Evolutionary conservation across 2,888 invertebrate species (phyloP).

Genomic region (Drosophila longiperda): DNA sequence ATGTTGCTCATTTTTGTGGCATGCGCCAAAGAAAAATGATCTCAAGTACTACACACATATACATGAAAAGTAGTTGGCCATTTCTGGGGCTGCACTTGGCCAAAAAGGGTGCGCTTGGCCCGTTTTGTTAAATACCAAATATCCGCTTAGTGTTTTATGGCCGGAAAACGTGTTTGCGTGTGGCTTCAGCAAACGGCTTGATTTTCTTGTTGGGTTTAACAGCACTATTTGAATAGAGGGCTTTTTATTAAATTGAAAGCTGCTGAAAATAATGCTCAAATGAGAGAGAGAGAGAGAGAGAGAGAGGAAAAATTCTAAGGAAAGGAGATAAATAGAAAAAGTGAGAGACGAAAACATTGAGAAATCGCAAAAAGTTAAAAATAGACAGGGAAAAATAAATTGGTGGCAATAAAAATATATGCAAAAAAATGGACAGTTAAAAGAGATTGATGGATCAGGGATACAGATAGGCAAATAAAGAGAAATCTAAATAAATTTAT

Average conservation of each 20-base stretch:
- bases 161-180: slow-evolving; percentile 59
- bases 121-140: slow-evolving; percentile 26
- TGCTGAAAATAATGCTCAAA: not conserved
- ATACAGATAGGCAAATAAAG: too few species aligned
- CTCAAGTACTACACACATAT: slow-evolving; percentile 18
- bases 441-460: not conserved
- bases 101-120: slow-evolving; percentile 25
- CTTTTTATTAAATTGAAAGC: slow-evolving; percentile 26
- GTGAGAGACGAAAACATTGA: not conserved
- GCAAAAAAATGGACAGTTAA: not conserved
- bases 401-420: not conserved
- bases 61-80: slow-evolving; percentile 23
- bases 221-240: slow-evolving; percentile 22
- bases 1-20: slow-evolving; percentile 53
- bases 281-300: too few species aligned
- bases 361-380: not conserved
- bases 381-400: not conserved
- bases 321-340: fast-evolving
- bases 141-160: slow-evolving; percentile 51
- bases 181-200: slow-evolving; percentile 39
- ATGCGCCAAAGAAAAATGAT: slow-evolving; percentile 7
- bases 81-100: not conserved
- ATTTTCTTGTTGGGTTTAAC: slow-evolving; percentile 20
- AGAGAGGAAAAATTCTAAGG: not conserved
- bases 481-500: not conserved